These are phyloP conservation scores for Hipparchia sbordonii DNA, from an alignment of 2,888 invertebrate genomes.

Conservation along the genomic window DNA sequence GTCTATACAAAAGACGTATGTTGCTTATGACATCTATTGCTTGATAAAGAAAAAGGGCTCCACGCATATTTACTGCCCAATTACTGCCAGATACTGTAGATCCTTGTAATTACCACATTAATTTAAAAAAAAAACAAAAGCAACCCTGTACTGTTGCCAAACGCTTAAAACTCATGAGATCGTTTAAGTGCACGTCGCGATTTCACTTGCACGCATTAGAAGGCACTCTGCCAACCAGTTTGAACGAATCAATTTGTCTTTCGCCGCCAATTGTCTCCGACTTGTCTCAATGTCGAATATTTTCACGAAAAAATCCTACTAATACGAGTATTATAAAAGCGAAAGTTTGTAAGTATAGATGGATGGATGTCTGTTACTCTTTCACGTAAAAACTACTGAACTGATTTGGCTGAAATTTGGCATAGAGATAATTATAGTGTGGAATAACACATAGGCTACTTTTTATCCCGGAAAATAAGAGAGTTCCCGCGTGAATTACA, in stretches of 20 bases:
- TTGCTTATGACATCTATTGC: too few relatives aligned
- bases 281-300: neutral
- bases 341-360: neutral
- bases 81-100: too few relatives aligned
- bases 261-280: constrained; percentile 12
- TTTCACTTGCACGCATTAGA: constrained; percentile 37
- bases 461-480: too few relatives aligned
- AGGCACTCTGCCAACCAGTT: constrained; percentile 40
- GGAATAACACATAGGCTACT: too few relatives aligned
- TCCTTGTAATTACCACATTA: neutral
- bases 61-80: too few relatives aligned
- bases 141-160: constrained; percentile 23
- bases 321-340: neutral
- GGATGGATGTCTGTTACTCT: too few relatives aligned
- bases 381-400: too few relatives aligned
- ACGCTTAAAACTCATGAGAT: constrained; percentile 36
- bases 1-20: too few relatives aligned
- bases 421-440: too few relatives aligned
- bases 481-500: too few relatives aligned
- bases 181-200: constrained; percentile 34
- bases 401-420: too few relatives aligned
- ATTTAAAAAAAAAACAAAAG: constrained; percentile 14
- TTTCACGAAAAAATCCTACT: neutral
- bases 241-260: constrained; percentile 28
- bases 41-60: too few relatives aligned